A percentile compares a stretch with the other conserved stretches of the same genome.
These are phyloP conservation scores for Iphiclides podalirius DNA, from an alignment of 2,888 invertebrate genomes.

Conservation along the genomic window DNA sequence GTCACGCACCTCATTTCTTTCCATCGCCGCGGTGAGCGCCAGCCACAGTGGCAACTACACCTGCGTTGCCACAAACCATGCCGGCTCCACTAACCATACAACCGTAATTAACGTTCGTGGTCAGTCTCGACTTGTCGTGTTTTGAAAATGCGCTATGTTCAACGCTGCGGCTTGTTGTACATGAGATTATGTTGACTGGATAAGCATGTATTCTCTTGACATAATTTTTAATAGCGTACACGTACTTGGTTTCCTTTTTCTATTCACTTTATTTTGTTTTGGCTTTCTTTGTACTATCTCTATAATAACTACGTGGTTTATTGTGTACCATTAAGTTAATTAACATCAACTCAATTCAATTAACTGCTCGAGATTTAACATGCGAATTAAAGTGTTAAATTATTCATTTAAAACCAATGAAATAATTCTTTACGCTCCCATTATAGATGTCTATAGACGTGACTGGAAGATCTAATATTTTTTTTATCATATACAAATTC, in stretches of 20 bases:
- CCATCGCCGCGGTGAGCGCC: slow-evolving; percentile 84
- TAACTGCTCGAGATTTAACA: too few relatives aligned
- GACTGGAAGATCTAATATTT: too few relatives aligned
- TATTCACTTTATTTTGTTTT: not conserved
- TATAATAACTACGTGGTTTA: too few relatives aligned
- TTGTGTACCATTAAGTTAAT: too few relatives aligned
- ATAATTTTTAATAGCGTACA: slow-evolving; percentile 31
- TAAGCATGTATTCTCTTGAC: slow-evolving; percentile 62
- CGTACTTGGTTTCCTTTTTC: not conserved
- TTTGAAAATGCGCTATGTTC: slow-evolving; percentile 31
- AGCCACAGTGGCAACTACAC: slow-evolving; percentile 88
- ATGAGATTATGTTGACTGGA: slow-evolving; percentile 50
- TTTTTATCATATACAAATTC: too few relatives aligned
- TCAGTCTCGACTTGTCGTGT: slow-evolving; percentile 56
- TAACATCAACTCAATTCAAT: too few relatives aligned
- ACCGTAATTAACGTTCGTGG: slow-evolving; percentile 81
- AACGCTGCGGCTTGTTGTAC: slow-evolving; percentile 42
- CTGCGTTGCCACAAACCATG: slow-evolving; percentile 86
- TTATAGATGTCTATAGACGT: too few relatives aligned
- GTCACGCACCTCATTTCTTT: slow-evolving; percentile 84
- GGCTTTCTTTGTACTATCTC: not conserved
- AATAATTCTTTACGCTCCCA: too few relatives aligned
- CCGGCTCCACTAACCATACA: slow-evolving; percentile 84
- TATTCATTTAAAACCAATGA: too few relatives aligned
- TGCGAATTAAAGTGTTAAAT: too few relatives aligned